phyloP scores from a whole-genome alignment of 1,140 invertebrate genomes.

The Pogonomyrmex californicus region DNA sequence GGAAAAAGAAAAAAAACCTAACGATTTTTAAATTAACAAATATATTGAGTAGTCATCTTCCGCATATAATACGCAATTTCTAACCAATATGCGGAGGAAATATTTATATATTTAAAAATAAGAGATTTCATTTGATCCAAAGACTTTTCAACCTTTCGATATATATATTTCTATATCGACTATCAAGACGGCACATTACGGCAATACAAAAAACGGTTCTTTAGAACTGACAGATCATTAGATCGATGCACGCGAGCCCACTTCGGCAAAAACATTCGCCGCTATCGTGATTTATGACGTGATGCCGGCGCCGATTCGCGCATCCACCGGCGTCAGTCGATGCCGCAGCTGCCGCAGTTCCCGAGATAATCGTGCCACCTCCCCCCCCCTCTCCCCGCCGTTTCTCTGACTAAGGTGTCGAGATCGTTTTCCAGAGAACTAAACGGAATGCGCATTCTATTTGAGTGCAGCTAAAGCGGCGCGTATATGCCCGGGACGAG shows the following conservation, averaged over 20 bases:
- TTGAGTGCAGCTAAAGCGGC: neutral
- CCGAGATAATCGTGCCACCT: slow-evolving; percentile 77
- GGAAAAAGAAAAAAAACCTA: neutral
- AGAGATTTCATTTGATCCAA: neutral
- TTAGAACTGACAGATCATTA: neutral
- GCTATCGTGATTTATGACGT: slow-evolving; percentile 74
- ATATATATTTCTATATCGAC: slow-evolving; percentile 3
- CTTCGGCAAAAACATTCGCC: slow-evolving; percentile 65
- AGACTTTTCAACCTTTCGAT: neutral
- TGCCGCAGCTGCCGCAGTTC: slow-evolving; percentile 64
- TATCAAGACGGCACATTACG: neutral
- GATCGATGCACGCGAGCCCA: slow-evolving; percentile 7
- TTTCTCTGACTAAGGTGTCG: slow-evolving; percentile 66
- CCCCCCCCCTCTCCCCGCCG: neutral
- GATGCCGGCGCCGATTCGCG: slow-evolving; percentile 49
- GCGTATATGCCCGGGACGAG: neutral
- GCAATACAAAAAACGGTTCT: slow-evolving; percentile 3
- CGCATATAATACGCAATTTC: neutral
- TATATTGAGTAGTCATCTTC: neutral
- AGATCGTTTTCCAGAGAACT: slow-evolving; percentile 63
- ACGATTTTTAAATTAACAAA: neutral
- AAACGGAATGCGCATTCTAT: slow-evolving; percentile 20
- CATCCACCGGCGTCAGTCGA: slow-evolving; percentile 52
- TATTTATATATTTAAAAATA: neutral
- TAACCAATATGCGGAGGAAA: neutral